A percentile compares a stretch with the other conserved stretches of the same genome.
Evolutionary conservation across 2,888 invertebrate genomes (phyloP).

Genomic region (Drymonia ruficornis): DNA sequence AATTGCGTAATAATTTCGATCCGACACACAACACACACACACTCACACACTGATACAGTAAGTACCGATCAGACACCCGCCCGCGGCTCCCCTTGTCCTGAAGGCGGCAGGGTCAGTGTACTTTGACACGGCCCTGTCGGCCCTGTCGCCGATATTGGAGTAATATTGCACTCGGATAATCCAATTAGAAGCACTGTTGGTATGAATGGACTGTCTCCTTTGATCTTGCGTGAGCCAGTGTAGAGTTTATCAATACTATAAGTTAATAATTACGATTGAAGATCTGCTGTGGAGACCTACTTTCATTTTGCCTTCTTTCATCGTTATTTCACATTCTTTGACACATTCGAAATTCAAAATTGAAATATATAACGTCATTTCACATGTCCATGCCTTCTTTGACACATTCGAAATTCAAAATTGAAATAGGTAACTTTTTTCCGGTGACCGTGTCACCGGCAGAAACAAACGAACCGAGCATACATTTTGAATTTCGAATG

Average conservation of each 20-base stretch:
- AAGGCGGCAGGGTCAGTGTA: slow-evolving; percentile 71
- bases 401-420: no score
- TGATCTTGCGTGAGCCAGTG: slow-evolving; percentile 46
- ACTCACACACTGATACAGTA: slow-evolving; percentile 11
- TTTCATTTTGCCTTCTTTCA: no score
- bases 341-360: neutral
- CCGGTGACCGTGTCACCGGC: no score
- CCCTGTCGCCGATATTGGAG: slow-evolving; percentile 63
- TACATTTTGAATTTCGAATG: no score
- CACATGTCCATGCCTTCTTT: no score
- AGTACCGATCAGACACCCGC: slow-evolving; percentile 24
- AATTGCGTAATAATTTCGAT: no score
- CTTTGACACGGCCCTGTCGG: slow-evolving; percentile 57
- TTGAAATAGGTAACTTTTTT: no score
- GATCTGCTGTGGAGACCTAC: no score
- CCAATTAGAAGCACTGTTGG: slow-evolving; percentile 66
- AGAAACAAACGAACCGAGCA: no score
- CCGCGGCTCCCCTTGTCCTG: slow-evolving; percentile 46
- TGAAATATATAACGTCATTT: neutral
- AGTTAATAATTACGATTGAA: no score
- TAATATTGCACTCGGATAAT: slow-evolving; percentile 74
- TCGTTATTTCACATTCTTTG: no score
- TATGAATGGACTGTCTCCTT: slow-evolving; percentile 56
- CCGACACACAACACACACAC: slow-evolving; percentile 7
- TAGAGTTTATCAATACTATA: neutral